A percentile compares a stretch with the other conserved stretches of the same genome.
Evolutionary conservation across 2,113 vertebrate species (phyloP).

Genomic region (Stictonetta naevosa): DNA sequence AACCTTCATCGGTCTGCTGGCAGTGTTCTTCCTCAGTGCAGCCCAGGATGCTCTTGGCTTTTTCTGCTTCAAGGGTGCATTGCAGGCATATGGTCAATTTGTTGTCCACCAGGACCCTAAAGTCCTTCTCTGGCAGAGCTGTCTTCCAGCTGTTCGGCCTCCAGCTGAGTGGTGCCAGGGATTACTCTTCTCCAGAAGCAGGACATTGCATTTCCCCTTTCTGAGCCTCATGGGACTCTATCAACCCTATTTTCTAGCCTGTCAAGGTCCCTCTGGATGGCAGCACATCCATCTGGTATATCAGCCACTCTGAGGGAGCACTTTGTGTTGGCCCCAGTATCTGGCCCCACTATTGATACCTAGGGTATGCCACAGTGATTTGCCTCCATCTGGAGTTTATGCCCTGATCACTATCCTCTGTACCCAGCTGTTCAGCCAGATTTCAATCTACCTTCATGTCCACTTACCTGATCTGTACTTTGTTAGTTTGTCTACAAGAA

Average conservation of each 20-base stretch:
- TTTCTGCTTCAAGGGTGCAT: background rate
- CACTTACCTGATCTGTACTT: background rate
- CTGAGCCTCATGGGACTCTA: background rate
- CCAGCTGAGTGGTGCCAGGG: fast-evolving
- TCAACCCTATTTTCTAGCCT: background rate
- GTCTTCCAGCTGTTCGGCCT: background rate
- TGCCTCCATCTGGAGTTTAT: background rate
- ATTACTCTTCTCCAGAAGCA: background rate
- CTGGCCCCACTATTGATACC: background rate
- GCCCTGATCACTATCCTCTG: background rate
- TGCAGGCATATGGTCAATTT: background rate
- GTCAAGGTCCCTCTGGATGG: background rate
- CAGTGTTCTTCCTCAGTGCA: background rate
- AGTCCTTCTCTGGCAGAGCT: background rate
- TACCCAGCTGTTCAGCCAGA: background rate
- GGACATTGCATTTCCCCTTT: background rate
- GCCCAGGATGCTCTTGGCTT: background rate
- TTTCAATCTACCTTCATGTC: background rate
- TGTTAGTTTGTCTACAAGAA: background rate
- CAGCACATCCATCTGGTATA: background rate
- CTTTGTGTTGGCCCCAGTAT: background rate
- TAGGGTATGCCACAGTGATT: background rate
- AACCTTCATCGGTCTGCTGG: background rate
- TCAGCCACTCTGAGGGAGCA: background rate
- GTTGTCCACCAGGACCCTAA: background rate